Base-by-base conservation (phyloP, 2,113 vertebrate genomes). In the Microtus montanus region DNA sequence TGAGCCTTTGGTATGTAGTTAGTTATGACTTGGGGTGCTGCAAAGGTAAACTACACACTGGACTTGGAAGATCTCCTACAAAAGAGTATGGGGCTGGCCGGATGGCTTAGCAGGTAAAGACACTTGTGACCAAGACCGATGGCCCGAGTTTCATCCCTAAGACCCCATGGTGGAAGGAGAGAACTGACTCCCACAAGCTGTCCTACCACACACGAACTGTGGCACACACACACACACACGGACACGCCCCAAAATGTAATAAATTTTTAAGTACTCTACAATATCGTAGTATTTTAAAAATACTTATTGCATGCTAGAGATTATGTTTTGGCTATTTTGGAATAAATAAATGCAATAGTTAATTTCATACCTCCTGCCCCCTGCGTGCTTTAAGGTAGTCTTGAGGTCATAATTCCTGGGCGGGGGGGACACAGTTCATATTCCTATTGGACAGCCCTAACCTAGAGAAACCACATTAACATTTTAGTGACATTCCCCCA, bases 251-350 rank as follows among this genome's bases (percentile, higher is more conserved):
- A 44, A 63, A 84, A 19, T 28, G 64, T 10, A 64, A 41, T 64
- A 44, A 33, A 13, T 38, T 82, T 54, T 82, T 82, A 47, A 49
- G 2, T 28, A 35, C 38, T 30, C 22, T 28, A 87, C 77, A 61
- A 91, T 49, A 82, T 90, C 14, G 38, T 86, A 91, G 28, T 77
- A 87, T 71, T 88, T 95, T 19, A 12, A 64, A 87, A 88, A 85
- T 22, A 83, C 3, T 35, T 63, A 47, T 30, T 74, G 20, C 7
- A 52, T 84, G 84, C 28, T 28, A 83, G 14, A 93, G 80, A 82
- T 83, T 28, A 52, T 82, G 84, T 85, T 89, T 92, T 66, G 12
- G 77, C n/a, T 64, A 22, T 47, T 71, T 54, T 83, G 9, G 35
- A 52, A 84, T 73, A 84, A 91, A 68, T 52, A 68, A 66, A 58